Conservation (phyloP, 2,888 invertebrate species). For the Lycocerus yunnanus region DNA sequence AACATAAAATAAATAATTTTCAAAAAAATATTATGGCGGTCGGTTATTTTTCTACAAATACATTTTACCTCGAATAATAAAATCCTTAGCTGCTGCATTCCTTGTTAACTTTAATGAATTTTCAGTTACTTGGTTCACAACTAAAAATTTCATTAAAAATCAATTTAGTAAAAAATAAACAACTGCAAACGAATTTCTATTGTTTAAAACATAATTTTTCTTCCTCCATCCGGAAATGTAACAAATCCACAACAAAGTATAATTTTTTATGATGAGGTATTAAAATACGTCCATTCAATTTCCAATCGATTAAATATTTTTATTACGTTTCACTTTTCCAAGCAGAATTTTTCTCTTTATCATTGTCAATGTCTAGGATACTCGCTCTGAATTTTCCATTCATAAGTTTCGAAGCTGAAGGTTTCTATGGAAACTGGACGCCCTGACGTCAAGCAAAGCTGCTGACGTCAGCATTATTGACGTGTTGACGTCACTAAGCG, state of each 20-base stretch:
- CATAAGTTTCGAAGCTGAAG: slow-evolving; percentile 36
- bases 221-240: not conserved
- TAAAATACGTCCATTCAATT: not conserved
- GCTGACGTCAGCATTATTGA: slow-evolving; percentile 40
- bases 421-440: slow-evolving; percentile 40
- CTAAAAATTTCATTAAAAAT: not conserved
- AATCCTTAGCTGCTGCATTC: not conserved
- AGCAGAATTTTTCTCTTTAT: slow-evolving; percentile 30
- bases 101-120: not conserved
- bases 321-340: slow-evolving; percentile 38
- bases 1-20: not conserved
- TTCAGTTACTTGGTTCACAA: not conserved
- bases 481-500: slow-evolving; percentile 43
- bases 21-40: not conserved
- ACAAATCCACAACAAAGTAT: too few species aligned
- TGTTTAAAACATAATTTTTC: not conserved
- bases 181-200: not conserved
- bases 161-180: not conserved
- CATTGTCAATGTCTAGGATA: slow-evolving; percentile 41
- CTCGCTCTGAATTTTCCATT: slow-evolving; percentile 41
- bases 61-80: not conserved
- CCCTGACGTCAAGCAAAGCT: slow-evolving; percentile 40
- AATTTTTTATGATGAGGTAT: too few species aligned
- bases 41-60: not conserved
- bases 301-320: slow-evolving; percentile 14